Conservation (phyloP, 2,888 invertebrate species). For the Carabus problematicus region DNA sequence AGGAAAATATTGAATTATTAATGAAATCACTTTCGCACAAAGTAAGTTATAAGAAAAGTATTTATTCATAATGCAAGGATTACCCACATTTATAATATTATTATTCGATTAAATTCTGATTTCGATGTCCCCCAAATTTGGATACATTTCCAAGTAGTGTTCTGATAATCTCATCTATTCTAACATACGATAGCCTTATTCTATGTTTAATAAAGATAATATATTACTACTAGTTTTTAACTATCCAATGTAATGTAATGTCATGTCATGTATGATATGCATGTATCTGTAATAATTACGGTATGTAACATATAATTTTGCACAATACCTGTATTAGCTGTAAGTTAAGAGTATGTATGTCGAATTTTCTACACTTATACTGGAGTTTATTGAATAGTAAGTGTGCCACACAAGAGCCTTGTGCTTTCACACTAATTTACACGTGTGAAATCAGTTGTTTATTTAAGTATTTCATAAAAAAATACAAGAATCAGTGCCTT, state of each 20-base stretch:
- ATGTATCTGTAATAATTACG: slow-evolving; percentile 20
- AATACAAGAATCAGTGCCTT: slow-evolving; percentile 36
- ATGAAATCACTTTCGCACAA: no score
- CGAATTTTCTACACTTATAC: no score
- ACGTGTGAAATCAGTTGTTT: slow-evolving; percentile 25
- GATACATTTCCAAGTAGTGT: slow-evolving; percentile 5
- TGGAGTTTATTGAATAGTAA: slow-evolving; percentile 8
- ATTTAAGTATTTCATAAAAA: slow-evolving; percentile 24
- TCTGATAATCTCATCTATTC: no score
- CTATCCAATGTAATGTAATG: slow-evolving; percentile 23
- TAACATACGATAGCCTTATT: slow-evolving; percentile 14
- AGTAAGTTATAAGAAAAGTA: no score
- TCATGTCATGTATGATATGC: slow-evolving; percentile 13
- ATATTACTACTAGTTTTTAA: slow-evolving; percentile 25
- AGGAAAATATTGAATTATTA: no score
- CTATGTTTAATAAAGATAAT: slow-evolving; percentile 35
- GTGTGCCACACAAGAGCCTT: slow-evolving; percentile 30
- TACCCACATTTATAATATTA: slow-evolving; percentile 4
- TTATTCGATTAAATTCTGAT: slow-evolving; percentile 18
- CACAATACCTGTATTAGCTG: no score
- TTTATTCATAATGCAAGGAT: slow-evolving; percentile 7
- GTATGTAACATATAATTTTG: no score
- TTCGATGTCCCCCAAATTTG: slow-evolving; percentile 12
- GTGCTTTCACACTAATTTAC: slow-evolving; percentile 14
- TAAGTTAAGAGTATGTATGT: no score